Evolutionary conservation across 2,888 invertebrate genomes (phyloP).

Genomic region (Lepidochrysops patricia): DNA sequence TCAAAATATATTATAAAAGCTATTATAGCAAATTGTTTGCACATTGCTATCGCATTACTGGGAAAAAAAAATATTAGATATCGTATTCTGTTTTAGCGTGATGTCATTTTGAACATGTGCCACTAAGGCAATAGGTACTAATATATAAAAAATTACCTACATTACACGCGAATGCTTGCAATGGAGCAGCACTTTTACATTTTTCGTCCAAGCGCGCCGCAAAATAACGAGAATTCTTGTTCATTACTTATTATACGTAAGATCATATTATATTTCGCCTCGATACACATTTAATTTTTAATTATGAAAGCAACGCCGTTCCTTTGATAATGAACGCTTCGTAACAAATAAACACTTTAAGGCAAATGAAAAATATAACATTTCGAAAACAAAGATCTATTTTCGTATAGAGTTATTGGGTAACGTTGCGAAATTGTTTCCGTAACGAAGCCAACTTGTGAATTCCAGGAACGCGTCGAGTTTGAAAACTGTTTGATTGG

Average conservation of each 20-base stretch:
- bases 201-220: background rate
- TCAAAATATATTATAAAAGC: background rate
- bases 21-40: background rate
- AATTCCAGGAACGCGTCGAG: background rate
- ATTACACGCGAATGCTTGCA: no score
- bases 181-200: no score
- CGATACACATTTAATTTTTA: background rate
- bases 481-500: background rate
- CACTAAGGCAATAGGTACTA: background rate
- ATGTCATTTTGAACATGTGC: no score
- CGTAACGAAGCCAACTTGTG: background rate
- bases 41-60: background rate
- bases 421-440: background rate
- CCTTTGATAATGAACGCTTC: background rate
- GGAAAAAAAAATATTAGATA: no score
- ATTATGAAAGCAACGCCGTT: background rate
- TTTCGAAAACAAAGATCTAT: background rate
- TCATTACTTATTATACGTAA: background rate
- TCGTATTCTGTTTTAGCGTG: no score
- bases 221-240: background rate
- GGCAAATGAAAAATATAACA: background rate
- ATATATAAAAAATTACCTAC: background rate
- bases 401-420: background rate
- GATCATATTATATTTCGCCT: background rate
- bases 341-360: background rate